phyloP scores from a whole-genome alignment of 1,140 invertebrate genomes.

The Drosophila leontia region DNA sequence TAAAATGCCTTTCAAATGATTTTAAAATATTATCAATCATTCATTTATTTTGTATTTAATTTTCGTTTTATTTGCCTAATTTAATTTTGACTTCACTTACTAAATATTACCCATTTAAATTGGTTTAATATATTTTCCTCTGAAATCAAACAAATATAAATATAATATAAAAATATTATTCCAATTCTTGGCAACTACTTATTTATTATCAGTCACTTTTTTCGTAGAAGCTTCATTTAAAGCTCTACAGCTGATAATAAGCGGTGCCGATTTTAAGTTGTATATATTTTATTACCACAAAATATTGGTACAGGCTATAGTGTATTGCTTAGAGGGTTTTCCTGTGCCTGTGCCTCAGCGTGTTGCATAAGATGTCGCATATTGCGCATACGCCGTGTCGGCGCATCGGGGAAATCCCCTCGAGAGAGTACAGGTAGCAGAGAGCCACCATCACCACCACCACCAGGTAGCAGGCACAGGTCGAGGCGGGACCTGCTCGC shows the following conservation, averaged over 20 bases:
- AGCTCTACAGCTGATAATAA: background rate
- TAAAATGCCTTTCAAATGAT: background rate
- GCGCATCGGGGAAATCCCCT: constrained; percentile 27
- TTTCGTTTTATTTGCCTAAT: no score
- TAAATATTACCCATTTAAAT: background rate
- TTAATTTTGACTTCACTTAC: no score
- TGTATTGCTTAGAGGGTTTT: constrained; percentile 1
- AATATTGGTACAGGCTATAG: background rate
- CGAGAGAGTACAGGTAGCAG: background rate
- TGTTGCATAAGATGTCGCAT: constrained; percentile 34
- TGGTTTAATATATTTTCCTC: no score
- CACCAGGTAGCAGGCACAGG: constrained; percentile 9
- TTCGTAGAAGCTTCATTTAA: background rate
- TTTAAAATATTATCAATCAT: no score
- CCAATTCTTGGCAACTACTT: no score
- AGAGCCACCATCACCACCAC: background rate
- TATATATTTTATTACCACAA: constrained; percentile 2
- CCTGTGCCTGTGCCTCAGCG: background rate
- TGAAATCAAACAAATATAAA: no score
- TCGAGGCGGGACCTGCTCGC: constrained; percentile 64
- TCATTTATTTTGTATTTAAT: no score
- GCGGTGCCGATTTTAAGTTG: background rate
- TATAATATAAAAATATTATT: background rate
- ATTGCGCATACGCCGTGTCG: constrained; percentile 53
- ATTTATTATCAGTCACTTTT: background rate